phyloP scores from a whole-genome alignment of 2,113 vertebrate genomes.

The Glaucidium brasilianum region DNA sequence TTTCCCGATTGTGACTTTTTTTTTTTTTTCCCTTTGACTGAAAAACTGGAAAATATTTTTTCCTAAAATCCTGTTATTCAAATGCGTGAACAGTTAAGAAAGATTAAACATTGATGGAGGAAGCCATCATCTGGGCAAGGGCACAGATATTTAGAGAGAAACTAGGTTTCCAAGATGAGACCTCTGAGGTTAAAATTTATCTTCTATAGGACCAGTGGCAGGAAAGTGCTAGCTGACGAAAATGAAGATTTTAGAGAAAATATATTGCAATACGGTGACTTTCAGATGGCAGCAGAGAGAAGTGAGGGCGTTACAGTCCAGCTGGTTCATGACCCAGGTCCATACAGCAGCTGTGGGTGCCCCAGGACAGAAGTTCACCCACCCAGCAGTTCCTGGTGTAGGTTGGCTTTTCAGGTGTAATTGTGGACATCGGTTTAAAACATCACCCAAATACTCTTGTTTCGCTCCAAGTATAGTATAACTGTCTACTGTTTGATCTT shows the following conservation, averaged over 20 bases:
- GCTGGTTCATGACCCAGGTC: neutral
- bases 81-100: neutral
- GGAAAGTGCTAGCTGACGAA: neutral
- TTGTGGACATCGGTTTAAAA: neutral
- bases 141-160: neutral
- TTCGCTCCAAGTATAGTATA: neutral
- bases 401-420: neutral
- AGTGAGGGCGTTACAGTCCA: rapidly evolving
- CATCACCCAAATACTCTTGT: neutral
- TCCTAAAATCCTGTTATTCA: neutral
- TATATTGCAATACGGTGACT: neutral
- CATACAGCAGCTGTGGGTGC: neutral
- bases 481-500: neutral
- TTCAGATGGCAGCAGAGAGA: neutral
- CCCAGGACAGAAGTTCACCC: neutral
- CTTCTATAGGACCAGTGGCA: neutral
- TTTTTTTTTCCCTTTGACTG: neutral
- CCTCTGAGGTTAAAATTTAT: neutral
- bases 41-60: neutral
- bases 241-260: neutral
- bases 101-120: neutral
- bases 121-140: neutral
- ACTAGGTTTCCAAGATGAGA: neutral
- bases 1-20: neutral
- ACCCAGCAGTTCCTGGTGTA: rapidly evolving